Conservation (phyloP, 37 sponge, comb jelly and placozoan species). For the Haliclona indistincta region DNA sequence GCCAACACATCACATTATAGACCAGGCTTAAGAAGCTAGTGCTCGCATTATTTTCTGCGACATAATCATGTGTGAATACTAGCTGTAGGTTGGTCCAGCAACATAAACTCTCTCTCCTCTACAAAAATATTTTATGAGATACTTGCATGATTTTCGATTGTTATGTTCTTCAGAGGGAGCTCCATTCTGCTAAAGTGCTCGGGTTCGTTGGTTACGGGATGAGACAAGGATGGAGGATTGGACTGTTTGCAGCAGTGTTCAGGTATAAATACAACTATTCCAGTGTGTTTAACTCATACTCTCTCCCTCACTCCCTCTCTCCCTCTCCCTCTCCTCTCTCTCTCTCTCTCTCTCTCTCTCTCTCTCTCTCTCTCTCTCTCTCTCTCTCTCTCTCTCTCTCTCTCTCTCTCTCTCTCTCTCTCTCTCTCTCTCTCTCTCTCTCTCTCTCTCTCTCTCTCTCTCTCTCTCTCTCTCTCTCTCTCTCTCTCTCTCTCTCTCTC, state of each 20-base stretch:
- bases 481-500: not conserved
- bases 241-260: slow-evolving; percentile 68
- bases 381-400: not conserved
- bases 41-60: too few species aligned
- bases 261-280: slow-evolving; percentile 23
- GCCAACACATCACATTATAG: too few species aligned
- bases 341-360: not conserved
- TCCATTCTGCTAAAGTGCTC: slow-evolving; percentile 57
- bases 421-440: not conserved
- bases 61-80: too few species aligned
- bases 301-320: not conserved
- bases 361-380: not conserved
- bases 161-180: slow-evolving; percentile 47
- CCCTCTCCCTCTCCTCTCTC: not conserved
- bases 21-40: too few species aligned
- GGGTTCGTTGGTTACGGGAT: slow-evolving; percentile 62
- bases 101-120: not conserved
- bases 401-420: not conserved
- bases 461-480: not conserved
- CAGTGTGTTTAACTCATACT: not conserved
- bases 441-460: not conserved
- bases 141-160: not conserved
- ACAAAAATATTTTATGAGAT: not conserved
- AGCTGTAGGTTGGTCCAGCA: not conserved
- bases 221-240: slow-evolving; percentile 70